phyloP scores from a whole-genome alignment of 2,797 vertebrate genomes.

The Lepidocolaptes lacrymiger region DNA sequence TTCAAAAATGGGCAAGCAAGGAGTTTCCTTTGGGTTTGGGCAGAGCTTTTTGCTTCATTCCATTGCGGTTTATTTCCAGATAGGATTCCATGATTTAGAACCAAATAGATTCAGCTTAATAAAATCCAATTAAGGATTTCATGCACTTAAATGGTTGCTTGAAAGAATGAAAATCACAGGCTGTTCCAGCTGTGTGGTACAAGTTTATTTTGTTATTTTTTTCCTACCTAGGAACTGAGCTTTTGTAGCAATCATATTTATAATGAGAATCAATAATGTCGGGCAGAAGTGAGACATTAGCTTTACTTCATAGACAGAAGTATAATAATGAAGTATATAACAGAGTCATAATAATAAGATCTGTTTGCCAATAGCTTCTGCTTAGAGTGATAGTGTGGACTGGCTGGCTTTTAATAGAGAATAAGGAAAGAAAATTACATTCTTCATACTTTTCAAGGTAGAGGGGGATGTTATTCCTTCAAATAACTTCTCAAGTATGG shows the following conservation, averaged over 20 bases:
- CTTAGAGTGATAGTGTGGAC: conserved; percentile 63
- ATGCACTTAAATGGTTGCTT: conserved; percentile 35
- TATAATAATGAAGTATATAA: conserved; percentile 67
- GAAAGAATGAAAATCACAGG: conserved; percentile 13
- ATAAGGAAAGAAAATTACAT: conserved; percentile 71
- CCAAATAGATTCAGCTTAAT: conserved; percentile 51
- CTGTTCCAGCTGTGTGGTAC: neutral
- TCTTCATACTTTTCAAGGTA: conserved; percentile 69
- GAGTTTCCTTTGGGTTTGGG: neutral
- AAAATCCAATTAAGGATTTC: conserved; percentile 64
- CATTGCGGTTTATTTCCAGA: neutral
- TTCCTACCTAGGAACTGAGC: conserved; percentile 13
- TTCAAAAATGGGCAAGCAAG: neutral
- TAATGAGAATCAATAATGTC: conserved; percentile 66
- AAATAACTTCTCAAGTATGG: conserved; percentile 69
- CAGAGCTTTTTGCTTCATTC: neutral
- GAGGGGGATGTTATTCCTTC: conserved; percentile 65
- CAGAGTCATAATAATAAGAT: conserved; percentile 61
- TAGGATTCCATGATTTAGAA: neutral
- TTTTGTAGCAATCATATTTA: conserved; percentile 32
- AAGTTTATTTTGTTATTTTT: conserved; percentile 32
- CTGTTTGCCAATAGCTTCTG: conserved; percentile 72
- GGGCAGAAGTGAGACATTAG: conserved; percentile 62
- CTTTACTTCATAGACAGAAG: conserved; percentile 56
- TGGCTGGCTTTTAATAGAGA: conserved; percentile 74